These are phyloP conservation scores for Leistus spinibarbis DNA, from an alignment of 2,888 invertebrate species.

Conservation along the genomic window DNA sequence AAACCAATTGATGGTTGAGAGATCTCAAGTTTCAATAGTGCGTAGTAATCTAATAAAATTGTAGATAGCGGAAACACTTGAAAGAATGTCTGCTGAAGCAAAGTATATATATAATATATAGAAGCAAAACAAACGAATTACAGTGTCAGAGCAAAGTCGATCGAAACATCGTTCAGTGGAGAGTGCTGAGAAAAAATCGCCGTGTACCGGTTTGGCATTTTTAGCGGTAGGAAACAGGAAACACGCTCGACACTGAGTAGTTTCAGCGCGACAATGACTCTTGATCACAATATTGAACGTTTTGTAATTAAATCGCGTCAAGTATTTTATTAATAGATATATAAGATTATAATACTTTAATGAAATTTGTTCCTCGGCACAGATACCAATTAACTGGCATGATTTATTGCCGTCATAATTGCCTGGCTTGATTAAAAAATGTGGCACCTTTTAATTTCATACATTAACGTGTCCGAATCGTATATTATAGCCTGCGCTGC, in stretches of 20 bases:
- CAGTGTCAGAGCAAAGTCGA: not conserved
- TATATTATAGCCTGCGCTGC: not conserved
- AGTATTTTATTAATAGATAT: not conserved
- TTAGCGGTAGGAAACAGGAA: not conserved
- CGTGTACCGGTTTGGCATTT: not conserved
- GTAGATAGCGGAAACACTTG: not conserved
- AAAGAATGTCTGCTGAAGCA: no score
- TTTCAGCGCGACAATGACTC: not conserved
- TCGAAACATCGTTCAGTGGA: not conserved
- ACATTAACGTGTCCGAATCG: not conserved
- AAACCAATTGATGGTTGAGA: not conserved
- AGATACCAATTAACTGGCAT: constrained; percentile 16
- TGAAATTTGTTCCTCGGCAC: constrained; percentile 22
- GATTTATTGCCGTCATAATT: not conserved
- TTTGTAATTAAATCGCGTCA: not conserved
- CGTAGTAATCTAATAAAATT: not conserved
- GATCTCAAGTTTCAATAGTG: not conserved
- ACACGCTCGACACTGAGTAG: no score
- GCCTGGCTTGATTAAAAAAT: not conserved
- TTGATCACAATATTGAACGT: not conserved
- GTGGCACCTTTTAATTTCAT: not conserved
- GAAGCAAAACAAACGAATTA: not conserved
- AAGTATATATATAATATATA: no score
- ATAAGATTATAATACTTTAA: no score
- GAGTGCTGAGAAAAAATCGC: no score